Conservation (phyloP, 2,113 vertebrate species). For the Alligator mississippiensis region DNA sequence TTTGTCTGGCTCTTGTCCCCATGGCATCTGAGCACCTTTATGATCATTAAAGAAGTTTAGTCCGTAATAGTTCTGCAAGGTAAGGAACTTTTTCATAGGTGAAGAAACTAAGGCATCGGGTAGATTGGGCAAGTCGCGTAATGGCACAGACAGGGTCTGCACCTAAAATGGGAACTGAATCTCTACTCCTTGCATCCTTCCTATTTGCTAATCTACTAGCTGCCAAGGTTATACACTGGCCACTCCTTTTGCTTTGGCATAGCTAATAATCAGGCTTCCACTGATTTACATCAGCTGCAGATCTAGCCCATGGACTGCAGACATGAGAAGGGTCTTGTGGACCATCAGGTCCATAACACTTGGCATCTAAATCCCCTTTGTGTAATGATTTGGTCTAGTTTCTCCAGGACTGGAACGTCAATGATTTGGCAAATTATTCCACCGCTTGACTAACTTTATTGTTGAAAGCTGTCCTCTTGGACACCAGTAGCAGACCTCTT, state of each 20-base stretch:
- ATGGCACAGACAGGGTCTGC: fast-evolving
- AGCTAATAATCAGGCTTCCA: fast-evolving
- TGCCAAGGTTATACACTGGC: background rate
- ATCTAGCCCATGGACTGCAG: fast-evolving
- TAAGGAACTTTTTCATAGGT: background rate
- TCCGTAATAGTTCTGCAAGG: background rate
- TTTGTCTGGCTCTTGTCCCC: fast-evolving
- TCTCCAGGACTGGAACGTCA: fast-evolving
- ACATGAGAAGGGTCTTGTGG: background rate
- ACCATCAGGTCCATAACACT: background rate
- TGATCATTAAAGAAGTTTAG: background rate
- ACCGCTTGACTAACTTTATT: background rate
- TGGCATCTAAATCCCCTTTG: background rate
- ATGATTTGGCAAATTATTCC: background rate
- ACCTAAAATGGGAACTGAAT: background rate
- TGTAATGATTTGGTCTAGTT: fast-evolving
- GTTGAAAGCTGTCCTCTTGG: background rate
- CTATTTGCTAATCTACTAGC: fast-evolving
- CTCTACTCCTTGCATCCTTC: background rate
- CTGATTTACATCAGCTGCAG: background rate
- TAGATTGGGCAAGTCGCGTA: background rate
- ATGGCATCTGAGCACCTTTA: fast-evolving
- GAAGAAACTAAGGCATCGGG: background rate
- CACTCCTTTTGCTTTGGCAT: background rate
- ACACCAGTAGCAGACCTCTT: fast-evolving